Base-by-base conservation (phyloP, 2,797 vertebrate species). In the Danio albolineatus region DNA sequence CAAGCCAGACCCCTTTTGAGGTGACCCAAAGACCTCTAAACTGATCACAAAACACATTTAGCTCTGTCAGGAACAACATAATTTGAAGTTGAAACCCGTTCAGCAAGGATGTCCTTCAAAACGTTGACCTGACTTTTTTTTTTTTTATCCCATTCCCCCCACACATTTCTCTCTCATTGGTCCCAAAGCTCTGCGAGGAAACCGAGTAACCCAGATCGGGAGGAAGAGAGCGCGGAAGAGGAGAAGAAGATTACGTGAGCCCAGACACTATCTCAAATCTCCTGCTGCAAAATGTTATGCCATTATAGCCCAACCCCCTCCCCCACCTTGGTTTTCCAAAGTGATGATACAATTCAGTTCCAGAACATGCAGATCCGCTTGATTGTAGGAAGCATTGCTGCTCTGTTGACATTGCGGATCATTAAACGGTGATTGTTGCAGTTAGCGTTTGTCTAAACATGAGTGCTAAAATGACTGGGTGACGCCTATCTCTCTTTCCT, bases 141-240 rank as follows among this genome's bases (percentile, higher is more conserved):
- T 74, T 28, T 67, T 16, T 46, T 28, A 28, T 28, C 28, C 28
- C 28, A 28, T 28, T 28, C 28, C 13, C 67, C 28, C 65, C 38
- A 57, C 12, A 38, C 66, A 64, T 41, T 14, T 64, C 17, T 78
- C 71, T 81, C 53, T 76, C 83, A 84, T 87, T 79, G 83, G 90
- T 94, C 93, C 93, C 92, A 90, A 88, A 83, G 92, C 91, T 91
- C 93, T 85, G 84, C 88, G 85, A 86, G 88, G 91, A 94, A 94
- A 94, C 90, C 89, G 87, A 94, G 91, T 95, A 95, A 94, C 93
- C 93, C 92, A 95, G 93, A 93, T 95, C 87, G 60, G 78, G 75
- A 73, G 17, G 54, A 73, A 41, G 21, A 73, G 59, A 60, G 17
- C 14, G 17, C 54, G 49, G 84, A 76, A 56, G 61, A 72, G 76